phyloP scores from a whole-genome alignment of 2,797 vertebrate species.

The Neosalanx taihuensis region DNA sequence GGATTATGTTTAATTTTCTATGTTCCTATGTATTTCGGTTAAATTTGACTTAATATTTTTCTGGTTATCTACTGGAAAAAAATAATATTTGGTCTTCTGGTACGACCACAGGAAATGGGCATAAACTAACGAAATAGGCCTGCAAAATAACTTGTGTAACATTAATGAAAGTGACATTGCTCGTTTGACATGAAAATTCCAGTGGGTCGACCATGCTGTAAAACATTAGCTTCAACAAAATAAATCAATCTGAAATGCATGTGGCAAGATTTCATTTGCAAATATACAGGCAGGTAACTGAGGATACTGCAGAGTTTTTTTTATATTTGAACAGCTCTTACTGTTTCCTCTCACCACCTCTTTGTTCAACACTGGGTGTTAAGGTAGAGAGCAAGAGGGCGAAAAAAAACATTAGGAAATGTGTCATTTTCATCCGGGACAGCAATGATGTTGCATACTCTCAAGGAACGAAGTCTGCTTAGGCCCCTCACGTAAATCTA shows the following conservation, averaged over 20 bases:
- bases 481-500: background rate
- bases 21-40: background rate
- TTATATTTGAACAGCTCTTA: constrained; percentile 40
- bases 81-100: background rate
- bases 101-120: background rate
- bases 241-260: constrained; percentile 50
- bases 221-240: constrained; percentile 40
- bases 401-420: constrained; percentile 51
- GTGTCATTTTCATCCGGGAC: constrained; percentile 62
- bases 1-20: background rate
- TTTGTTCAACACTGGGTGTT: constrained; percentile 75
- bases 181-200: constrained; percentile 52
- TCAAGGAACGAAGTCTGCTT: constrained; percentile 10
- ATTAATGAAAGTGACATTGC: constrained; percentile 34
- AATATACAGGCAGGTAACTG: constrained; percentile 52
- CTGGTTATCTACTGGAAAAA: background rate
- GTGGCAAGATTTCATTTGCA: constrained; percentile 48
- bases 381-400: constrained; percentile 32
- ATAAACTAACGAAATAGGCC: background rate
- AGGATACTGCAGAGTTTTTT: constrained; percentile 40
- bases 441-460: constrained; percentile 40
- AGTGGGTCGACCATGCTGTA: constrained; percentile 7
- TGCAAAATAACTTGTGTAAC: constrained; percentile 15
- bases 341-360: constrained; percentile 48
- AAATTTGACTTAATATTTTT: background rate